Percentiles rank a stretch among this genome's conserved stretches.
These are phyloP conservation scores for Axea sp. DNA, from an alignment of 2,888 invertebrate species.

Conservation along the genomic window DNA sequence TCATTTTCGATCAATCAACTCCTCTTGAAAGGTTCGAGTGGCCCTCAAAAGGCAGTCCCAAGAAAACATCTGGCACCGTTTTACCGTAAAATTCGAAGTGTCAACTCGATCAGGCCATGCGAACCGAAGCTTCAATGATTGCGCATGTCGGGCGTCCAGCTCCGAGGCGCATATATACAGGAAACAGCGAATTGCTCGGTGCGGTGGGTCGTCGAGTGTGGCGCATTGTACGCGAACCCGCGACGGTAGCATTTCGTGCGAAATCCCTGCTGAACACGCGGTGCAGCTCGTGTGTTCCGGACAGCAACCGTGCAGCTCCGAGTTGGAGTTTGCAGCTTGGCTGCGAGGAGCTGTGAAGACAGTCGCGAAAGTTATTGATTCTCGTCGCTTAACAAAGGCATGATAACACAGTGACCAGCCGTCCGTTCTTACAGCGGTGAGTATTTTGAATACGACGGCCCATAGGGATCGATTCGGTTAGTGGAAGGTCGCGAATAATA, in stretches of 20 bases:
- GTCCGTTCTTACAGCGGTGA: constrained; percentile 26
- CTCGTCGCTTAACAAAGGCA: constrained; percentile 37
- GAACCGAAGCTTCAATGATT: constrained; percentile 13
- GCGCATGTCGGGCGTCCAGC: constrained; percentile 48
- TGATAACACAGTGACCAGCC: constrained; percentile 38
- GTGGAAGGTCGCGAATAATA: constrained; percentile 27
- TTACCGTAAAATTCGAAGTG: constrained; percentile 31
- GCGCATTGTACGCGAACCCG: constrained; percentile 17
- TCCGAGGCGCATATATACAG: constrained; percentile 18
- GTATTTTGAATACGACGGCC: constrained; percentile 26
- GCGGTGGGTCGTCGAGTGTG: constrained; percentile 14
- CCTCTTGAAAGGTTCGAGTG: background rate
- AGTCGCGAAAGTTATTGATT: constrained; percentile 52
- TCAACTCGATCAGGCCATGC: constrained; percentile 20
- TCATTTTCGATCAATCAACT: background rate
- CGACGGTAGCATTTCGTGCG: background rate
- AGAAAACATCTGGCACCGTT: constrained; percentile 8
- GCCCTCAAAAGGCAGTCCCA: background rate
- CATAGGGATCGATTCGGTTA: constrained; percentile 16
- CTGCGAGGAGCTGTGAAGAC: background rate
- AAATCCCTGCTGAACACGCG: background rate
- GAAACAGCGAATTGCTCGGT: constrained; percentile 15
- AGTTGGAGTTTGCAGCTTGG: background rate
- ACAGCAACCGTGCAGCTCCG: background rate
- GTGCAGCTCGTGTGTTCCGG: constrained; percentile 1